phyloP scores from a whole-genome alignment of 2,113 vertebrate species.

The Climacteris rufus region DNA sequence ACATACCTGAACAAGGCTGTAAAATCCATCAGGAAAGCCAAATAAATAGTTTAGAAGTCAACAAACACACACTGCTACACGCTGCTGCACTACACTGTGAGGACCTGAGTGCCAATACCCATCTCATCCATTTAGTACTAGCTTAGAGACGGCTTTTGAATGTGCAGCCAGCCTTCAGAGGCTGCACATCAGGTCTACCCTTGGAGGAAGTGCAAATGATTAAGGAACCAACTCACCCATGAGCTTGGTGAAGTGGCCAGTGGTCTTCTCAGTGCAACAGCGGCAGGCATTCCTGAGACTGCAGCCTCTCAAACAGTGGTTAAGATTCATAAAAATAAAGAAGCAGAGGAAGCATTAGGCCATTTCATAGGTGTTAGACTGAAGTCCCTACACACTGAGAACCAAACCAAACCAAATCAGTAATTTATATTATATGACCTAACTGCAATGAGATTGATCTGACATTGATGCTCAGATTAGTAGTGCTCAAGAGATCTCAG shows the following conservation, averaged over 20 bases:
- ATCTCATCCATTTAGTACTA: background rate
- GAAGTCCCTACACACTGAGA: background rate
- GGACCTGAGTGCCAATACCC: background rate
- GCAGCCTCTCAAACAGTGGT: background rate
- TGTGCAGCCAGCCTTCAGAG: background rate
- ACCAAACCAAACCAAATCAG: background rate
- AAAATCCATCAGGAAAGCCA: background rate
- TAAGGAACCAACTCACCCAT: background rate
- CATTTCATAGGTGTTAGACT: background rate
- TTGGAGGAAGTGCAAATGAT: background rate
- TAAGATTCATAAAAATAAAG: background rate
- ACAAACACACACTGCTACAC: background rate
- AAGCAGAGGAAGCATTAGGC: background rate
- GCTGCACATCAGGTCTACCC: background rate
- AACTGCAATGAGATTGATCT: background rate
- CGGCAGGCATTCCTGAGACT: fast-evolving
- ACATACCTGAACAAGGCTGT: background rate
- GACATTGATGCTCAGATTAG: background rate
- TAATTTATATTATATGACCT: background rate
- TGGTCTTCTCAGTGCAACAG: background rate
- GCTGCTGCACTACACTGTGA: background rate
- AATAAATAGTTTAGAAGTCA: background rate
- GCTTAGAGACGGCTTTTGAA: background rate
- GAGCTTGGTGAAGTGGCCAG: background rate
- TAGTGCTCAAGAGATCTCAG: background rate